Evolutionary conservation across 2,797 vertebrate species (phyloP).

Genomic region (Tokudaia tokunoshimensis): DNA sequence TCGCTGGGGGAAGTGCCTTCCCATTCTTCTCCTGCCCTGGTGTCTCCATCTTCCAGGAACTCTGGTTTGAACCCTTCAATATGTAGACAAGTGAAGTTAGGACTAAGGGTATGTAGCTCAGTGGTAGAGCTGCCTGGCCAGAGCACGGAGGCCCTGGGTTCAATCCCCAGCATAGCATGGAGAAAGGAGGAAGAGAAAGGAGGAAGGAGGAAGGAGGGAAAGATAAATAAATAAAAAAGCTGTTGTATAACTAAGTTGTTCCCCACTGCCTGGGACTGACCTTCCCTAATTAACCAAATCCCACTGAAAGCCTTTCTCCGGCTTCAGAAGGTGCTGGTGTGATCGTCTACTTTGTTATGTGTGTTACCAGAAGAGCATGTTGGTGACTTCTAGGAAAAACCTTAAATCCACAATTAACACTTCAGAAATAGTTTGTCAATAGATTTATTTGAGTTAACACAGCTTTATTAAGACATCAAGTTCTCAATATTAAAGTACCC

Average conservation of each 20-base stretch:
- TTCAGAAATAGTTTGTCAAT: slow-evolving; percentile 43
- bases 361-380: background rate
- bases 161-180: background rate
- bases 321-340: background rate
- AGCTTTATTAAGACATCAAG: background rate
- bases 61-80: background rate
- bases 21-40: too few relatives aligned
- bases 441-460: slow-evolving; percentile 73
- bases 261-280: background rate
- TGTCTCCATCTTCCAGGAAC: background rate
- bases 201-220: too few relatives aligned
- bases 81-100: background rate
- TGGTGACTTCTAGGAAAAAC: slow-evolving; percentile 35
- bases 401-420: slow-evolving; percentile 14
- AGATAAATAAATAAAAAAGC: background rate
- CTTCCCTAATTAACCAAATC: background rate
- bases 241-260: background rate
- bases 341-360: background rate
- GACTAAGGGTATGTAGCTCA: background rate
- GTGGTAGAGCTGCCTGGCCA: background rate
- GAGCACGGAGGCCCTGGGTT: background rate
- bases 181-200: background rate
- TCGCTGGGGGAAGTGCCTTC: background rate
- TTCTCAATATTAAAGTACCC: background rate
- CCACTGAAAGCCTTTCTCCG: background rate